Evolutionary conservation across 2,888 invertebrate species (phyloP).

Genomic region (Altica lythri): DNA sequence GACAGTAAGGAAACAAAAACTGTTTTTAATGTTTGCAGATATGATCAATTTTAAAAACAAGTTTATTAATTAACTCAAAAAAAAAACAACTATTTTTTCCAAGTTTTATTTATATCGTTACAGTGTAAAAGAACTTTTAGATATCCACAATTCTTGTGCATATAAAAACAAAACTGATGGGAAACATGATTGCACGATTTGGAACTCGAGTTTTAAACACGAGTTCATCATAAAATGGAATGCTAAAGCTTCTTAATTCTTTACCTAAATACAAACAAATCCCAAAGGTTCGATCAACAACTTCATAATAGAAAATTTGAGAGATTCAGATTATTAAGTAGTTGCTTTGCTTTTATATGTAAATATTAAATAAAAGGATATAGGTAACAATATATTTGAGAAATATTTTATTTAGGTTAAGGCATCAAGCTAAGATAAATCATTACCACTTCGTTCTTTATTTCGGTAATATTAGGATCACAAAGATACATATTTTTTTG

Average conservation of each 20-base stretch:
- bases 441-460: slow-evolving; percentile 11
- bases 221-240: slow-evolving; percentile 28
- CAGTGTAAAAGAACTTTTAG: slow-evolving; percentile 32
- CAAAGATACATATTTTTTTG: slow-evolving; percentile 26
- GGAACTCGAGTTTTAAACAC: slow-evolving; percentile 35
- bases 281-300: slow-evolving; percentile 13
- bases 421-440: slow-evolving; percentile 24
- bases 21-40: not conserved
- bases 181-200: slow-evolving; percentile 44
- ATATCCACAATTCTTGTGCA: slow-evolving; percentile 32
- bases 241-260: slow-evolving; percentile 28
- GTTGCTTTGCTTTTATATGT: too few species aligned
- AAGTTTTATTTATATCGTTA: slow-evolving; percentile 33
- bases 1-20: too few species aligned
- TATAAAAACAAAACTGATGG: slow-evolving; percentile 26
- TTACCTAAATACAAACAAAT: slow-evolving; percentile 25
- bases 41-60: not conserved
- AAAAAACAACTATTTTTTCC: slow-evolving; percentile 11
- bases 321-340: too few species aligned
- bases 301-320: not conserved
- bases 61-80: not conserved
- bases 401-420: slow-evolving; percentile 27
- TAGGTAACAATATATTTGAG: slow-evolving; percentile 12
- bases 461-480: slow-evolving; percentile 23
- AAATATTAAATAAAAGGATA: not conserved